These are phyloP conservation scores for Diuraphis noxia DNA, from an alignment of 1,140 invertebrate species.

Conservation along the genomic window DNA sequence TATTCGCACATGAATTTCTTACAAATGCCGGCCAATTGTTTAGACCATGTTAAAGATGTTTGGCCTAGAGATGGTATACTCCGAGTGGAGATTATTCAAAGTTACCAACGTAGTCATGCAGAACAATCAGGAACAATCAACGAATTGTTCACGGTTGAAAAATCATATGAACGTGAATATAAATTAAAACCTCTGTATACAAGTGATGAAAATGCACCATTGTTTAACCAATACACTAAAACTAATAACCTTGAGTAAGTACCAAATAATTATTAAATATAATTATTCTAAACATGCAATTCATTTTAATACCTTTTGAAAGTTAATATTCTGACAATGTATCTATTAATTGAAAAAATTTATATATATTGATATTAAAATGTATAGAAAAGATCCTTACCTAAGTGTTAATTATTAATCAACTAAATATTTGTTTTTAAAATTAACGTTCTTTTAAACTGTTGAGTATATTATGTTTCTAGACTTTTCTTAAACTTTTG, in stretches of 20 bases:
- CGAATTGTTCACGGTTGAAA: conserved; percentile 73
- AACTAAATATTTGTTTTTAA: neutral
- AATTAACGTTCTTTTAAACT: too few relatives aligned
- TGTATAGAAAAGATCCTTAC: neutral
- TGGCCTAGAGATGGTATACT: conserved; percentile 97
- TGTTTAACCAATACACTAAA: conserved; percentile 26
- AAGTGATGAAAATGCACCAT: conserved; percentile 37
- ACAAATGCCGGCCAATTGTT: conserved; percentile 87
- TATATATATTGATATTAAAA: neutral
- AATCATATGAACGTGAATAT: conserved; percentile 80
- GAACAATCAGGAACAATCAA: conserved; percentile 63
- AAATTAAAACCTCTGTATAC: conserved; percentile 59
- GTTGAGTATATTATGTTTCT: too few relatives aligned
- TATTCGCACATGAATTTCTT: conserved; percentile 96
- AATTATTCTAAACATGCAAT: neutral
- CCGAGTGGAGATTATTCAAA: conserved; percentile 85
- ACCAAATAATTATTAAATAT: neutral
- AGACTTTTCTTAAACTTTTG: too few relatives aligned
- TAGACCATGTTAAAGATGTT: conserved; percentile 82
- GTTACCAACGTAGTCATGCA: neutral
- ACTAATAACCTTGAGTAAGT: conserved; percentile 38
- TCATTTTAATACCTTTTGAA: neutral
- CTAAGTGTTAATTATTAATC: neutral
- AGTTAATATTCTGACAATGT: neutral
- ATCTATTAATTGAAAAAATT: neutral